A percentile compares a stretch with the other conserved stretches of the same genome.
phyloP scores from a whole-genome alignment of 2,888 invertebrate species.

The Eilema griseolum region DNA sequence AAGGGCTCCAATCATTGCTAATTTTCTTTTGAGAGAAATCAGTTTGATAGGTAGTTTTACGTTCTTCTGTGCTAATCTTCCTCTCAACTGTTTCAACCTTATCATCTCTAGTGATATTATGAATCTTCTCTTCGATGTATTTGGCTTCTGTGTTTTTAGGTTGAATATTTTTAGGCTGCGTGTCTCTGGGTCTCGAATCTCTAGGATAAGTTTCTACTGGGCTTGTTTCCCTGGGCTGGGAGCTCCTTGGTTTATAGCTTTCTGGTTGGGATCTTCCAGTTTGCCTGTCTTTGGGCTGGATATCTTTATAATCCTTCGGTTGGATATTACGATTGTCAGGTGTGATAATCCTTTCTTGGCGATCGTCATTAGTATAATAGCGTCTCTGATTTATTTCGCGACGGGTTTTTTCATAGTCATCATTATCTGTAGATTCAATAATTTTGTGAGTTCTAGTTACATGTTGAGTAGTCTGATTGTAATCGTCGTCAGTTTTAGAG shows the following conservation, averaged over 20 bases:
- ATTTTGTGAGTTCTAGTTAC: slow-evolving; percentile 43
- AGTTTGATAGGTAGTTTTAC: slow-evolving; percentile 88
- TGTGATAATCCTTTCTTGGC: slow-evolving; percentile 19
- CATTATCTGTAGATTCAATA: slow-evolving; percentile 45
- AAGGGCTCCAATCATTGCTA: slow-evolving; percentile 89
- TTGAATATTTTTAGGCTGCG: slow-evolving; percentile 5
- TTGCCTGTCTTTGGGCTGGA: neutral
- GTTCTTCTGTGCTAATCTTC: slow-evolving; percentile 77
- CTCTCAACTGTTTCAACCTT: slow-evolving; percentile 65
- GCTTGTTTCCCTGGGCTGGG: slow-evolving; percentile 34
- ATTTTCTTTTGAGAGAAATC: slow-evolving; percentile 87
- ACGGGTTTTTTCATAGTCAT: slow-evolving; percentile 43
- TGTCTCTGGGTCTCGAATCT: slow-evolving; percentile 8
- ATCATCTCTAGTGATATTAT: slow-evolving; percentile 59
- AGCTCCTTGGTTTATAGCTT: slow-evolving; percentile 1
- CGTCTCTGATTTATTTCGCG: slow-evolving; percentile 40
- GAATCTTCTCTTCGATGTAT: slow-evolving; percentile 57
- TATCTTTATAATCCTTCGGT: slow-evolving; percentile 54
- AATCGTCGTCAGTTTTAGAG: slow-evolving; percentile 45
- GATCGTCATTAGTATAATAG: slow-evolving; percentile 55
- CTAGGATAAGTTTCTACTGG: neutral
- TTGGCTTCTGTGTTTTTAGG: slow-evolving; percentile 41
- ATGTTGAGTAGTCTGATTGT: slow-evolving; percentile 24
- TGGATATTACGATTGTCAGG: slow-evolving; percentile 47
- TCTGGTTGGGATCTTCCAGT: slow-evolving; percentile 6